Evolutionary conservation across 2,797 vertebrate genomes (phyloP), one percentile per base, ranked within the genome.

Genomic region (Tragelaphus eurycerus): DNA sequence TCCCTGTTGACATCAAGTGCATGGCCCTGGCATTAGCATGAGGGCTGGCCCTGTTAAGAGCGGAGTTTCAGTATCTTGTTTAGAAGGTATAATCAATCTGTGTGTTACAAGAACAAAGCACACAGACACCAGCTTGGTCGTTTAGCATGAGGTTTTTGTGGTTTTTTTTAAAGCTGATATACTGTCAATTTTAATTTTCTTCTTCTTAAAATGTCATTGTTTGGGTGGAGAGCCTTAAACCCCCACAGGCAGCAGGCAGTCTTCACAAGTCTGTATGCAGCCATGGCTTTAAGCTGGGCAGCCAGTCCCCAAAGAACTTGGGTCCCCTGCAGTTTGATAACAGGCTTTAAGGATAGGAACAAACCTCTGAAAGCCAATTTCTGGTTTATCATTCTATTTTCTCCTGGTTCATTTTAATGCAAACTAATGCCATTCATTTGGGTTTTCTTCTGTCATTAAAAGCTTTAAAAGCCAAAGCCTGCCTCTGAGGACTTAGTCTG

Each of bases 361-460:
- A 90, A 96, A 94, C 57, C 88, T 90, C 59, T 8, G 34, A 84
- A 90, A 95, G 76, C 67, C 74, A 90, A 3, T 90, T 98, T 97
- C 84, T 95, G 31, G 9, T 60, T 87, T 89, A 95, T 93, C 17
- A 88, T 85, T 95, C 91, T 95, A 38, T 94, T 97, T 96, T 94
- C 55, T 60, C 21, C 34, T 10, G 16, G 6, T 91, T 97, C 71
- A 90, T 92, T 96, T 97, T 93, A 93, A 94, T 93, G 50, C 89
- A 93, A 93, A 94, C 4, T 16, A 93, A 86, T 84, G 21, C 8
- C 6, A 34, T 93, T 90, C 19, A 16, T 84, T 60, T 86, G 87
- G 34, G 59, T 93, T 85, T 95, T 89, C 59, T 64, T 78, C 38
- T 86, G 27, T 38, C 57, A 14, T 91, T 93, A 54, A 86, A 96